These are phyloP conservation scores for Fulica atra DNA, from an alignment of 2,113 vertebrate genomes.

Conservation along the genomic window DNA sequence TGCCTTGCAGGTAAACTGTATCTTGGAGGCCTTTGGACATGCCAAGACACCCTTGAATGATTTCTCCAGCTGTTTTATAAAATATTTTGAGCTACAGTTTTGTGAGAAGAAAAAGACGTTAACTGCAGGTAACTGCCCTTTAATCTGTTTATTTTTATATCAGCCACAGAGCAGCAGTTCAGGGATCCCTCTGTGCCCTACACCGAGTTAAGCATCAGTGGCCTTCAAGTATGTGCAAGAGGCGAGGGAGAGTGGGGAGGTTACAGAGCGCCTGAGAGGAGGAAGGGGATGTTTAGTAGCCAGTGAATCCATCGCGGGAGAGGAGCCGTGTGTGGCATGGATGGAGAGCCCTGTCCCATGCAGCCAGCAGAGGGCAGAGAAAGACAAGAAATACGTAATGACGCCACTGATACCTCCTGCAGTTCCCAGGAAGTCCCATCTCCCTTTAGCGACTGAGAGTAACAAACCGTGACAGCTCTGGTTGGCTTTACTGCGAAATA, in stretches of 20 bases:
- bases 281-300: neutral
- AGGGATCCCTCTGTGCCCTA: neutral
- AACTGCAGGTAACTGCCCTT: conserved; percentile 78
- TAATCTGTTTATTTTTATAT: neutral
- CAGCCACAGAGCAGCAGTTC: no score
- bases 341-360: neutral
- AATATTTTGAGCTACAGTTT: conserved; percentile 89
- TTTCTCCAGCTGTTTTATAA: conserved; percentile 89
- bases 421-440: neutral
- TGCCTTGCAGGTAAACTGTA: conserved; percentile 80
- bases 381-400: neutral
- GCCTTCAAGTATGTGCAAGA: neutral
- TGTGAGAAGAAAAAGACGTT: conserved; percentile 83
- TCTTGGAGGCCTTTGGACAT: conserved; percentile 93
- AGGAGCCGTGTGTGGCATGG: accelerated
- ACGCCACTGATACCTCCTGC: accelerated
- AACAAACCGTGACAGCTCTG: neutral
- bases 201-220: neutral
- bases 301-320: accelerated
- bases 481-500: neutral
- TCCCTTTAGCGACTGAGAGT: neutral
- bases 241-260: accelerated
- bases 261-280: neutral
- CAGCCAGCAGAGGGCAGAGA: conserved; percentile 25
- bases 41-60: conserved; percentile 87